Evolutionary conservation across 2,888 invertebrate genomes (phyloP), one percentile per base, ranked within the genome.

Genomic region (Gisinianus flammeolus): DNA sequence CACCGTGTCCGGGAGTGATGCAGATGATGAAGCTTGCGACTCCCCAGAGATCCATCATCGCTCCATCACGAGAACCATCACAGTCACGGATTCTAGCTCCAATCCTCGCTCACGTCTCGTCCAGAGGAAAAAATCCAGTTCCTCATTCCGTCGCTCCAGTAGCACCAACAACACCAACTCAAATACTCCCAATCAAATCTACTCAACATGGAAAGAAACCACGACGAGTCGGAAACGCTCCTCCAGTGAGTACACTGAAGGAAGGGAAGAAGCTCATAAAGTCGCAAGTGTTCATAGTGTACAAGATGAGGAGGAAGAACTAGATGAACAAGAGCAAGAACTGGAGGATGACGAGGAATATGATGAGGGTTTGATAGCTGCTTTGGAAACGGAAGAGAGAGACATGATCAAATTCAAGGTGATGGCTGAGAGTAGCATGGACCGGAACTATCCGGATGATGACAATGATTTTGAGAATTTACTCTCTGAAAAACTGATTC

Each of bases 1-100:
- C 22, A 26, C 26, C 10, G 58, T 58, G 1, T 10, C 35, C 26
- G 74, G 74, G 2, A 74, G 74, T 44, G 74, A 74, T 74, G 74
- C 74, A 16, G 74, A 74, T 66, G 74, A 74, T 66, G 74, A 74
- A 44, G 62, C 70, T 1, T 70, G 70, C 26, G 70, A 54, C 24
- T 70, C 70, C 6, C 70, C 58, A 10, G 58, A 58, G 10, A 58
- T 12, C 6, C 16, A 10, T 58, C 16, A 10, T 58, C 16, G 58
- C 12, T n/a, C 16, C 16, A 58, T 58, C 2, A n/a, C 2, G 10
- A 10, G 58, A n/a, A 58, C 58, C 26, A 16, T 44, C 44, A 44
- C 44, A 2, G 19, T 1, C 22, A 12, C 10, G 16, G 26, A 58
- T 22, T n/a, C 2, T 26, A 3, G 26, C 6, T n/a, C 19, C 22